Base-by-base conservation (phyloP, 1,140 invertebrate genomes). In the Panagrolaimus sp. region DNA sequence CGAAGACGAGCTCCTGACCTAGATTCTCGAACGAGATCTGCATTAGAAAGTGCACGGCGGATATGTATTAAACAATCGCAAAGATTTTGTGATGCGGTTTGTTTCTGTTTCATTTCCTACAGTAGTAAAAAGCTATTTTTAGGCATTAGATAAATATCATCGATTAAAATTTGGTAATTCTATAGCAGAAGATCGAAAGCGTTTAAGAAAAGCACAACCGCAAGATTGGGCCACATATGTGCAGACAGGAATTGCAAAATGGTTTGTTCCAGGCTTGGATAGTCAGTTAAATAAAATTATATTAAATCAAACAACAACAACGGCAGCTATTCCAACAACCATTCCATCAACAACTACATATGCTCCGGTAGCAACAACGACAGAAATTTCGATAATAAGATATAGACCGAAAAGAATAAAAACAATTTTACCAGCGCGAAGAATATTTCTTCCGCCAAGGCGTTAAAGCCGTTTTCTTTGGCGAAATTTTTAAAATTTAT, bases 101-200 rank as follows among this genome's bases (percentile, higher is more conserved):
- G 31, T 38, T 7, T 4, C 31, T 38, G 7, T 38, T 38, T 38
- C 7, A 38, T 2, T 2, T 38, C 7, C 7, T 38, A 38, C 31
- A 2, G 31, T 16, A 23, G 8, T 8, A 2, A 16, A 51, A 51
- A 51, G 8, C 5, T 2, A 23, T 44, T n/a, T 65, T 25, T 44
- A 65, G 63, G 66, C 66, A n/a, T 57, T 67, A 8, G 66, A 67
- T 1, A 46, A 67, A n/a, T 67, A 67, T 57, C 66, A 67, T 25
- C 47, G 53, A n/a, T 13, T 67, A 14, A 48, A 46, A n/a, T 67
- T 67, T 42, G 31, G 44, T 3, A 25, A 57, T 13, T 67, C 66
- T 3, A 16, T 46, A 16, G 9, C 42, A 9, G 48, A 57, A 27
- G 11, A 61, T 9, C 42, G 47, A 20, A 57, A 62, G 8, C 16